These are phyloP conservation scores for Ctenicera cuprea DNA, from an alignment of 2,888 invertebrate genomes.

Conservation along the genomic window DNA sequence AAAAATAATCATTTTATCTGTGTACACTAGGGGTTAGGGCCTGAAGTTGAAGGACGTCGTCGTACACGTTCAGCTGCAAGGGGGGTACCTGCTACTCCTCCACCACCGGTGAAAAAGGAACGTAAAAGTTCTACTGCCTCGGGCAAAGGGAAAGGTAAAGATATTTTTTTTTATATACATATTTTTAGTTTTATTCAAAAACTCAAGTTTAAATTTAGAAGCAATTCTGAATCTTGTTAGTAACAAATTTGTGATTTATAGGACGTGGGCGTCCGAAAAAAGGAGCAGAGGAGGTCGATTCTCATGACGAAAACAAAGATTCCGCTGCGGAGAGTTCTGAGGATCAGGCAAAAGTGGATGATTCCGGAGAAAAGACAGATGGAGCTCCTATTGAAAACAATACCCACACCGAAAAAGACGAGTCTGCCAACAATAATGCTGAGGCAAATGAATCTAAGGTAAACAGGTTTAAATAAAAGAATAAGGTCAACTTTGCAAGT, in stretches of 20 bases:
- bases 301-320: constrained; percentile 68
- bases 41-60: constrained; percentile 75
- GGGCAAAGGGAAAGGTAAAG: constrained; percentile 65
- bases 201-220: too few species aligned
- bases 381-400: constrained; percentile 55
- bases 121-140: constrained; percentile 63
- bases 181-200: too few species aligned
- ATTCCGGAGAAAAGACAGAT: constrained; percentile 51
- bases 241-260: constrained; percentile 43
- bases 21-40: constrained; percentile 71
- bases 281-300: constrained; percentile 65
- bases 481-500: too few species aligned
- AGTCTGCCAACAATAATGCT: constrained; percentile 68
- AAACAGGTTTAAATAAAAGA: constrained; percentile 1
- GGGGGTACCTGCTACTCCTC: constrained; percentile 74
- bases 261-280: constrained; percentile 69
- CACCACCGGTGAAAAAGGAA: constrained; percentile 74
- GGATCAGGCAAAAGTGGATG: constrained; percentile 50
- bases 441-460: constrained; percentile 58
- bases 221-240: too few species aligned
- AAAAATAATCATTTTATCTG: not conserved
- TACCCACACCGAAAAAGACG: constrained; percentile 61
- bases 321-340: constrained; percentile 60
- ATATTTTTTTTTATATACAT: not conserved
- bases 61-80: constrained; percentile 76